A percentile compares a stretch with the other conserved stretches of the same genome.
These are phyloP conservation scores for Heterotilapia buettikoferi DNA, from an alignment of 2,113 vertebrate genomes.

Conservation along the genomic window DNA sequence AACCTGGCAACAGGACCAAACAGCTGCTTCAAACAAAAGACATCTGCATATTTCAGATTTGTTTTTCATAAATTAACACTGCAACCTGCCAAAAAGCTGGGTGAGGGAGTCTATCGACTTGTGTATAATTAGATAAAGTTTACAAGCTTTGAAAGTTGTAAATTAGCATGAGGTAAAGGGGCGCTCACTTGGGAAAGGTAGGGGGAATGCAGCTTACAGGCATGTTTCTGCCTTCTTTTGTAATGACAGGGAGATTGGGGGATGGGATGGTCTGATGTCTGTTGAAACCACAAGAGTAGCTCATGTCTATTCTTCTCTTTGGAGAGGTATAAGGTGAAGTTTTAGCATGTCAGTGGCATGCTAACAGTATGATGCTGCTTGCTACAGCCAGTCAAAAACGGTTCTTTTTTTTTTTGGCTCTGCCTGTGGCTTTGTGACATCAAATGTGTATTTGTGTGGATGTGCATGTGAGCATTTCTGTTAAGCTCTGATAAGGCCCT, in stretches of 20 bases:
- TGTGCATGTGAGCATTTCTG: background rate
- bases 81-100: conserved; percentile 91
- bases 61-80: conserved; percentile 99
- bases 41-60: conserved; percentile 99
- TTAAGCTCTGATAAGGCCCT: conserved; percentile 29
- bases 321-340: background rate
- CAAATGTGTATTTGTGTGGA: background rate
- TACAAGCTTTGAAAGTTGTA: conserved; percentile 92
- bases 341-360: background rate
- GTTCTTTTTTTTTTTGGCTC: background rate
- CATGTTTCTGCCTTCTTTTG: conserved; percentile 22
- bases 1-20: conserved; percentile 94
- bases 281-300: background rate
- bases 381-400: conserved; percentile 6
- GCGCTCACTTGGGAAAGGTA: conserved; percentile 74
- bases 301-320: background rate
- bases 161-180: conserved; percentile 81
- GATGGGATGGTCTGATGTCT: background rate
- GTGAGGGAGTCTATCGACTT: conserved; percentile 81
- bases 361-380: background rate
- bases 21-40: conserved; percentile 99
- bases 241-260: background rate
- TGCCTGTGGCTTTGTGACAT: conserved; percentile 1
- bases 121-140: conserved; percentile 96
- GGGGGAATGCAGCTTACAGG: conserved; percentile 32